Conservation (phyloP, 2,797 vertebrate genomes). For the Anniella stebbinsi region DNA sequence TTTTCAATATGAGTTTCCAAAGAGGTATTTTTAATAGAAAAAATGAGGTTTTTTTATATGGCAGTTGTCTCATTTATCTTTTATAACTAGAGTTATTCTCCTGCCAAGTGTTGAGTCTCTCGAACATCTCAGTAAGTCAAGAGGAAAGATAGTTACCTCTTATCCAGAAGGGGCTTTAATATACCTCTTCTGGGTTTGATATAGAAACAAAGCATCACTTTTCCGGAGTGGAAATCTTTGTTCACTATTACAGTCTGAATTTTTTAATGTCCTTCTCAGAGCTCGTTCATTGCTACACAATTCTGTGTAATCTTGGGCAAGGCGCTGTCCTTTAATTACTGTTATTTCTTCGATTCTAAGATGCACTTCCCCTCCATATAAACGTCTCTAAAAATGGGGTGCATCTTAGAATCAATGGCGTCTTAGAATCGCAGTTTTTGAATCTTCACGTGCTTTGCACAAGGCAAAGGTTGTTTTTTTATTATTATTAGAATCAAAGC, state of each 20-base stretch:
- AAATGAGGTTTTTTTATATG: neutral
- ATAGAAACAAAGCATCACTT: neutral
- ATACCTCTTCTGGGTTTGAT: neutral
- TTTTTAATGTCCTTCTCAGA: neutral
- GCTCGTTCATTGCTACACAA: neutral
- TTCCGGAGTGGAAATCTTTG: neutral
- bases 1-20: neutral
- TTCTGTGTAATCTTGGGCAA: neutral
- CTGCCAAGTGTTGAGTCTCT: neutral
- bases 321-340: neutral
- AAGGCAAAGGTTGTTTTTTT: too few relatives aligned
- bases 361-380: too few relatives aligned
- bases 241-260: neutral
- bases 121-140: slow-evolving; percentile 14
- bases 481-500: too few relatives aligned
- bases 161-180: neutral
- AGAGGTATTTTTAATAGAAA: neutral
- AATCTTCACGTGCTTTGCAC: too few relatives aligned
- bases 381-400: too few relatives aligned
- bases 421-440: too few relatives aligned
- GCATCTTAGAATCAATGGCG: too few relatives aligned
- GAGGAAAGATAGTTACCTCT: neutral
- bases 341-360: too few relatives aligned
- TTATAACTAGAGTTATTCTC: neutral
- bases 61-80: neutral